phyloP scores from a whole-genome alignment of 2,797 vertebrate genomes.

The Alauda arvensis region DNA sequence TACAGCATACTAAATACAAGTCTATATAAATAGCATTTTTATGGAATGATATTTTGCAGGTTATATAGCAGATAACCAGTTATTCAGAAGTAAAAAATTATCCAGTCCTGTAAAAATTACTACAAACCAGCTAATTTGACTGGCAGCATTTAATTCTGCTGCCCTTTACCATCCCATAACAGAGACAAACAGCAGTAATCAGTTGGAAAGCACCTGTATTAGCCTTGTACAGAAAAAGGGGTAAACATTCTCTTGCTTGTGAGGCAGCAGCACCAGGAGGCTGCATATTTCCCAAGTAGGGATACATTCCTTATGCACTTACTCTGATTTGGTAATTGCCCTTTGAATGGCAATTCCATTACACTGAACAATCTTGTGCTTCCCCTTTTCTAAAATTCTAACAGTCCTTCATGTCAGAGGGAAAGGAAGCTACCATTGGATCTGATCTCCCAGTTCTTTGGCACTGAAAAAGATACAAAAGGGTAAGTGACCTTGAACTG shows the following conservation, averaged over 20 bases:
- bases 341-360: accelerated
- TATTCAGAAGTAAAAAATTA: background rate
- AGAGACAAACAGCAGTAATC: background rate
- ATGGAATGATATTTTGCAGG: background rate
- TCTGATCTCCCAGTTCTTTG: background rate
- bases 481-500: background rate
- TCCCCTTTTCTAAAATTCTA: background rate
- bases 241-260: background rate
- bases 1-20: background rate
- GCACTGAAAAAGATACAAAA: background rate
- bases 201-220: background rate
- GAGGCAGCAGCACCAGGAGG: background rate
- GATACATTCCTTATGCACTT: background rate
- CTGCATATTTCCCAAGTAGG: background rate
- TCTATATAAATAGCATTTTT: background rate
- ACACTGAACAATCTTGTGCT: background rate
- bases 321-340: background rate
- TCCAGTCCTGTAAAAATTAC: background rate
- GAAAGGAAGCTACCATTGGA: background rate
- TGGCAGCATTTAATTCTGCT: background rate
- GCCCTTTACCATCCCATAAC: background rate
- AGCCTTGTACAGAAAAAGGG: background rate
- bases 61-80: background rate
- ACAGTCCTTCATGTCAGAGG: background rate
- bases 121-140: background rate